Conservation (phyloP, 2,113 vertebrate species). For the Himantopus leucocephalus region DNA sequence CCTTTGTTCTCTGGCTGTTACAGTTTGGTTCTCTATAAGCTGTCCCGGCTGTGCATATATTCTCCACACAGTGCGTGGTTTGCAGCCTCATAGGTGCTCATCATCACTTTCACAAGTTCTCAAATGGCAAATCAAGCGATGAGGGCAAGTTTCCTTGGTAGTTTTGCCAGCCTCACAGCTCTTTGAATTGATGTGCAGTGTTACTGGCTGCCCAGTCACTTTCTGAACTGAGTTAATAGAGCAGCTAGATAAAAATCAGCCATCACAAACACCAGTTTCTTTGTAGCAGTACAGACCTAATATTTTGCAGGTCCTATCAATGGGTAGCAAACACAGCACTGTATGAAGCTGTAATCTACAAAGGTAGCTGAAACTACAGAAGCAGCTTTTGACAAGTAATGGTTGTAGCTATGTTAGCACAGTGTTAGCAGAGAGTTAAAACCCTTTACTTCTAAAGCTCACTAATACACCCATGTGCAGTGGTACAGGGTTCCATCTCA, state of each 20-base stretch:
- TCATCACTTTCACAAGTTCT: background rate
- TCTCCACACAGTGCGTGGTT: background rate
- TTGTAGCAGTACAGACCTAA: background rate
- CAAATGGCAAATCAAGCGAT: background rate
- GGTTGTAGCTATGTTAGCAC: background rate
- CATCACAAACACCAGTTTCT: background rate
- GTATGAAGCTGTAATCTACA: background rate
- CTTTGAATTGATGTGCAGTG: background rate
- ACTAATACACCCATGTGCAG: background rate
- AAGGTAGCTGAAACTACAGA: background rate
- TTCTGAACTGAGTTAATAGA: background rate
- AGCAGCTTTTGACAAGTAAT: background rate
- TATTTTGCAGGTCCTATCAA: background rate
- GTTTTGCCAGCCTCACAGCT: background rate
- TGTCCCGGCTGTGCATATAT: background rate
- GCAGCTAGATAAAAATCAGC: background rate
- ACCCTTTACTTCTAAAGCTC: background rate
- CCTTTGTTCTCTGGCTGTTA: background rate
- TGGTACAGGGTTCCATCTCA: background rate
- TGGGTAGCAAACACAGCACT: background rate
- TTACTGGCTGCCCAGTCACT: background rate
- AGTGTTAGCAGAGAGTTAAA: background rate
- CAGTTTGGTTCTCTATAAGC: background rate
- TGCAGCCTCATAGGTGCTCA: background rate
- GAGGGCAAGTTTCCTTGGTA: background rate